Evolutionary conservation across 1,140 invertebrate genomes (phyloP).

Genomic region (Scaptomyza montana): DNA sequence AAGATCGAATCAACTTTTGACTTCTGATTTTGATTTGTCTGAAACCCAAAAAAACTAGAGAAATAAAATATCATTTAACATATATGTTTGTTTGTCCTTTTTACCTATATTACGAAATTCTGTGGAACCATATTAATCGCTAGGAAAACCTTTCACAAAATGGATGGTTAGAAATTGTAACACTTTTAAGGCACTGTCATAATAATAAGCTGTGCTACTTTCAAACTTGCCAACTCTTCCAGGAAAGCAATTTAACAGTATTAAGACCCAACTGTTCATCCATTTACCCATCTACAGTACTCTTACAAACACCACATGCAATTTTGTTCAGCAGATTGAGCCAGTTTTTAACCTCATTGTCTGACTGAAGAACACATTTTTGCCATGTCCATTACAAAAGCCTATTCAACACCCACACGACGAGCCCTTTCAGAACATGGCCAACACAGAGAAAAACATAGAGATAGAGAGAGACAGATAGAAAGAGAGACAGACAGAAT

Average conservation of each 20-base stretch:
- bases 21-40: too few relatives aligned
- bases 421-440: slow-evolving; percentile 44
- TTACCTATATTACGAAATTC: background rate
- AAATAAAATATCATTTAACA: too few relatives aligned
- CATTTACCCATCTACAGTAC: slow-evolving; percentile 12
- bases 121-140: background rate
- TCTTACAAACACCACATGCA: background rate
- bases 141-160: background rate
- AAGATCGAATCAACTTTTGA: too few relatives aligned
- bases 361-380: slow-evolving; percentile 19
- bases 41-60: too few relatives aligned
- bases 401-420: slow-evolving; percentile 48
- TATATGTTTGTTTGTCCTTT: background rate
- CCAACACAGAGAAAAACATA: slow-evolving; percentile 35
- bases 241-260: slow-evolving; percentile 36
- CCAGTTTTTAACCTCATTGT: slow-evolving; percentile 37
- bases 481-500: slow-evolving; percentile 32
- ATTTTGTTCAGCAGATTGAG: slow-evolving; percentile 11
- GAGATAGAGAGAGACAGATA: slow-evolving; percentile 24
- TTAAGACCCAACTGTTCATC: slow-evolving; percentile 33
- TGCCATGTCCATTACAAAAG: slow-evolving; percentile 42
- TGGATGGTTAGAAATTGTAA: background rate
- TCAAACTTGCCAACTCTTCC: slow-evolving; percentile 16
- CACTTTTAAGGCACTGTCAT: slow-evolving; percentile 26
- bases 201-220: slow-evolving; percentile 21